Evolutionary conservation across 2,888 invertebrate species (phyloP).

Genomic region (Xanthorhoe designata): DNA sequence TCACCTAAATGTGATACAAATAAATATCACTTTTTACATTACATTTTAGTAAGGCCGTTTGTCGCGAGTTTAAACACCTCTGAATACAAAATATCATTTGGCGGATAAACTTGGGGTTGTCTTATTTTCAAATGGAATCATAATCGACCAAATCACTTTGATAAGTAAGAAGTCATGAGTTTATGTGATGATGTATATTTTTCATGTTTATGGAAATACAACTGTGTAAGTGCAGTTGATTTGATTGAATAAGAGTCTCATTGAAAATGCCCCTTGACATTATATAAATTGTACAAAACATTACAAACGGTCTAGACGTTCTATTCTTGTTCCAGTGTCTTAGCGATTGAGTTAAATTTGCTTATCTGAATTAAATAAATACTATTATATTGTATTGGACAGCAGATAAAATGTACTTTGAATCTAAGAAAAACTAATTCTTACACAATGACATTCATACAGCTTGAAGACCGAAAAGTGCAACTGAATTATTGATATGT

Average conservation of each 20-base stretch:
- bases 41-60: slow-evolving; percentile 37
- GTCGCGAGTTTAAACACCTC: slow-evolving; percentile 24
- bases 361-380: slow-evolving; percentile 34
- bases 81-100: slow-evolving; percentile 14
- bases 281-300: slow-evolving; percentile 23
- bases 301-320: slow-evolving; percentile 30
- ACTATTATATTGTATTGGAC: slow-evolving; percentile 42
- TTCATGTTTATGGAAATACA: neutral
- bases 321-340: slow-evolving; percentile 34
- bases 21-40: slow-evolving; percentile 40
- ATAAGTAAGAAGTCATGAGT: neutral
- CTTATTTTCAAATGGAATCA: slow-evolving; percentile 19
- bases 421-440: slow-evolving; percentile 28
- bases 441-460: slow-evolving; percentile 21
- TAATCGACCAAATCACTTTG: slow-evolving; percentile 12
- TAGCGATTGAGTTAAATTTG: slow-evolving; percentile 42
- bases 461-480: slow-evolving; percentile 31
- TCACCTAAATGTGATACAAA: slow-evolving; percentile 37
- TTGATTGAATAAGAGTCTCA: slow-evolving; percentile 9
- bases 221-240: neutral
- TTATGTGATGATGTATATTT: neutral
- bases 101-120: slow-evolving; percentile 5
- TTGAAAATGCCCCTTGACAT: slow-evolving; percentile 17
- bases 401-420: slow-evolving; percentile 33
- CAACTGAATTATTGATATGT: slow-evolving; percentile 45